Evolutionary conservation across 2,797 vertebrate genomes (phyloP).

Genomic region (Microhierax caerulescens): DNA sequence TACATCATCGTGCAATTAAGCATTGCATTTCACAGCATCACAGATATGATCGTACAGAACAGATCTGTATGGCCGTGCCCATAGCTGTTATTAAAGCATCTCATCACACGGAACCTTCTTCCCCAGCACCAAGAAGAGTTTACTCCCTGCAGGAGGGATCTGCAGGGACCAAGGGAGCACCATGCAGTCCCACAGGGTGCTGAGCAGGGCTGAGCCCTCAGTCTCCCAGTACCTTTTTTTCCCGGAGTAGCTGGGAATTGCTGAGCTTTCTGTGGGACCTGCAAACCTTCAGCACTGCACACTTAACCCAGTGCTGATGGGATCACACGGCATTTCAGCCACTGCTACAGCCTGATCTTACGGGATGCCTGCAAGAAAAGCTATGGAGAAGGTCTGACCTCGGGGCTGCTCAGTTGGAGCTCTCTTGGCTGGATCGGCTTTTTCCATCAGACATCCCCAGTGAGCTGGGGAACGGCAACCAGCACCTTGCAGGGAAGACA

Average conservation of each 20-base stretch:
- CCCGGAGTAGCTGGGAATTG: not conserved
- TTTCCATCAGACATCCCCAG: not conserved
- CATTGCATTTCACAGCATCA: not conserved
- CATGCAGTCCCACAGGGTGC: not conserved
- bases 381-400: not conserved
- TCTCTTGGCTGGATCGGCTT: not conserved
- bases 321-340: rapidly evolving
- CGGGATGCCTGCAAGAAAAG: not conserved
- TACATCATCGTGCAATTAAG: not conserved
- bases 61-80: not conserved
- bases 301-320: not conserved
- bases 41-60: not conserved
- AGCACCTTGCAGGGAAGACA: not conserved
- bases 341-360: not conserved
- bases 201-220: not conserved
- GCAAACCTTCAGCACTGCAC: not conserved
- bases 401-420: rapidly evolving
- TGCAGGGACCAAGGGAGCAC: not conserved
- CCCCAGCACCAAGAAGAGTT: not conserved
- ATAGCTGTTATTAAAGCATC: not conserved
- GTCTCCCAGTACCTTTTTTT: rapidly evolving
- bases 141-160: not conserved
- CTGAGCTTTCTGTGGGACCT: not conserved
- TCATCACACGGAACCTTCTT: not conserved
- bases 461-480: rapidly evolving